Evolutionary conservation across 1,140 invertebrate species (phyloP), one percentile per base, ranked within the genome.

Genomic region (Aphelinus certus): DNA sequence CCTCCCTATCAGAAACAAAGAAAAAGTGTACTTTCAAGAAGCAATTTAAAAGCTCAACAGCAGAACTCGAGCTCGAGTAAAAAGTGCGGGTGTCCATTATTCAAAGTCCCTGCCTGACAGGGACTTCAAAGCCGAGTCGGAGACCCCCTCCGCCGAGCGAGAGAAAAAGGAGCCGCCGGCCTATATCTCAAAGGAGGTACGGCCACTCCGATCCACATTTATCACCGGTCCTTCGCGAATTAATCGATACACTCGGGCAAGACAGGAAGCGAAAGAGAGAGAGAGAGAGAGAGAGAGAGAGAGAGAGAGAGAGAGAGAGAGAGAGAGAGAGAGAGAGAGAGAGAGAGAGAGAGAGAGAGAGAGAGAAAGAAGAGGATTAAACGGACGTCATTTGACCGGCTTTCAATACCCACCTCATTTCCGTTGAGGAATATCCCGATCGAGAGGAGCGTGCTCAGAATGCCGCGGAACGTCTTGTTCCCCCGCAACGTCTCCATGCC

Each of bases 401-500:
- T 84, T 83, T 86, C 83, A 85, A 84, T 85, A 85, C 89, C 84
- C 83, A 93, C 93, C 83, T 97, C 94, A 79, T 92, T 93, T 73
- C 97, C 97, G 88, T 99, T 99, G 48, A 99, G 91, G 86, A 99
- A 99, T 87, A 98, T 99, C 75, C 98, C 98, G 78, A 99, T 95
- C 55, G 96, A 96, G 55, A 99, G 89, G 58, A 99, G 89, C 43
- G 96, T 97, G 66, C 96, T 94, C 51, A 99, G 90, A 83, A 99
- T 98, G 72, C 93, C 93, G 85, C 95, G 94, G 88, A 99, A 99
- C 46, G 98, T 99, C 88, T 94, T 94, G 88, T 97, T 99, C 76
- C 92, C 90, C 87, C 94, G 93, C 67, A 98, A 88, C 63, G 96
- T 92, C 87, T 97, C 95, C 84, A 98, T 95, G 77, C 97, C 97